Conservation (phyloP, 2,113 vertebrate genomes). For the Tiliqua scincoides region DNA sequence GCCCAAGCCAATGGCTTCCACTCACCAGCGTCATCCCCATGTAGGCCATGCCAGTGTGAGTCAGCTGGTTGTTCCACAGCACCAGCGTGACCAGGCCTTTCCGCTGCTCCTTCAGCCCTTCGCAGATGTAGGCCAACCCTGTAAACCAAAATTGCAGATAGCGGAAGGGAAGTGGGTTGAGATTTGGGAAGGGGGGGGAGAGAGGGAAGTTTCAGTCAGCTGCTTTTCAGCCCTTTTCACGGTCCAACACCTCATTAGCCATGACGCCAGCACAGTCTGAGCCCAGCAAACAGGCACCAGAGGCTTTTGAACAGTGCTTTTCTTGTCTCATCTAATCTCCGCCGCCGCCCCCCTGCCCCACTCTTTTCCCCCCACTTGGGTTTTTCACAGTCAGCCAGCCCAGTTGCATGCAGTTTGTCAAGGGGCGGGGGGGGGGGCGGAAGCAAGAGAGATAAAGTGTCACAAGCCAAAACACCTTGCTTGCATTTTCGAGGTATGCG, state of each 20-base stretch:
- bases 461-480: not conserved
- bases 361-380: fast-evolving
- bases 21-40: slow-evolving; percentile 91
- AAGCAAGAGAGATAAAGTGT: not conserved
- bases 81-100: slow-evolving; percentile 92
- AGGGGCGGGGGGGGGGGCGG: no score
- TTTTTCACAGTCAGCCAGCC: no score
- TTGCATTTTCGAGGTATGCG: not conserved
- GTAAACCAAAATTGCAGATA: not conserved
- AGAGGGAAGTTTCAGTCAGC: not conserved
- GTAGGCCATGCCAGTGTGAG: slow-evolving; percentile 93
- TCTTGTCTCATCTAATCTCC: fast-evolving
- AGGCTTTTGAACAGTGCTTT: not conserved
- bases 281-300: not conserved
- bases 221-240: not conserved
- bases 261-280: not conserved
- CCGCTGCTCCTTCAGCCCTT: slow-evolving; percentile 93
- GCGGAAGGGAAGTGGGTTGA: not conserved
- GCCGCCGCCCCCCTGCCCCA: no score
- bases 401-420: no score
- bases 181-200: not conserved
- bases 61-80: slow-evolving; percentile 97
- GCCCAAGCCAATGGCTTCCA: not conserved
- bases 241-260: no score
- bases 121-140: slow-evolving; percentile 93